Conservation (phyloP, 2,888 invertebrate genomes). For the Patella caerulea region DNA sequence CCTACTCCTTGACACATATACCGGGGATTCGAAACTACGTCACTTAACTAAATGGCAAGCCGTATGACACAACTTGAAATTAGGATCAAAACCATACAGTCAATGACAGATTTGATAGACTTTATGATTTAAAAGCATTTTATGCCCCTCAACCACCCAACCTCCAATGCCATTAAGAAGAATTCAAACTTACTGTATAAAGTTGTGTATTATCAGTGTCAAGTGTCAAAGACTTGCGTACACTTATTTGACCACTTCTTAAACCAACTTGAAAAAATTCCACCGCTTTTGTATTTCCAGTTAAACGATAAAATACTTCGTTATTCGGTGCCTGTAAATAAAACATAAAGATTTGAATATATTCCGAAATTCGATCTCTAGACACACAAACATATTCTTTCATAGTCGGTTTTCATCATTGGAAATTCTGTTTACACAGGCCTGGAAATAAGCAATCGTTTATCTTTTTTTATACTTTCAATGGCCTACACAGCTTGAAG, state of each 20-base stretch:
- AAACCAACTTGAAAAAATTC: constrained; percentile 57
- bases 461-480: no score
- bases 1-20: no score
- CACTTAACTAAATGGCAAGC: no score
- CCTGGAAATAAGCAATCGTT: no score
- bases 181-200: constrained; percentile 38
- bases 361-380: no score
- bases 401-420: no score
- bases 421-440: no score
- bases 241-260: constrained; percentile 51
- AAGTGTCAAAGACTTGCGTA: constrained; percentile 43
- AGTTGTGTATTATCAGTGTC: constrained; percentile 28
- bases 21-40: no score
- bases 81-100: constrained; percentile 1
- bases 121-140: not conserved
- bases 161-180: not conserved
- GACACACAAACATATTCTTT: no score
- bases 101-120: not conserved
- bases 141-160: not conserved
- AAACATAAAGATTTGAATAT: not conserved
- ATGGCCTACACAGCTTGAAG: no score
- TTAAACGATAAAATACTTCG: constrained; percentile 50
- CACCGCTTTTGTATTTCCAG: constrained; percentile 31
- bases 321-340: constrained; percentile 54
- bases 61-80: not conserved